A percentile compares a stretch with the other conserved stretches of the same genome.
These are phyloP conservation scores for Poeciliopsis gracilis DNA, from an alignment of 2,797 vertebrate genomes.

Conservation along the genomic window DNA sequence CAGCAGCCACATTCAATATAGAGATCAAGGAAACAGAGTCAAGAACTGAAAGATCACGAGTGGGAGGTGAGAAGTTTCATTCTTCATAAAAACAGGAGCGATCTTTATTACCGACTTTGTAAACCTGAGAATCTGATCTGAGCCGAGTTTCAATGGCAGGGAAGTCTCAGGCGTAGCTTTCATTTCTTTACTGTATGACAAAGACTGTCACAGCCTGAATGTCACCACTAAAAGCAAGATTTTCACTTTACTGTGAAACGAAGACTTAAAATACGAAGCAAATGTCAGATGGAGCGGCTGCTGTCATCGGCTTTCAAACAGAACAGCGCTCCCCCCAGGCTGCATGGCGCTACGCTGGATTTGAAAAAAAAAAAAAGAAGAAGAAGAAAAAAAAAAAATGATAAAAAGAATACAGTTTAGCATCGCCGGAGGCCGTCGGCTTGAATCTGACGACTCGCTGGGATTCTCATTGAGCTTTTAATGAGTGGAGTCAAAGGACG, in stretches of 20 bases:
- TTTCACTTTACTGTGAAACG: slow-evolving; percentile 70
- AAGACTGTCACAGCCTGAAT: slow-evolving; percentile 52
- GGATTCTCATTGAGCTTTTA: slow-evolving; percentile 17
- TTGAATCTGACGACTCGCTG: slow-evolving; percentile 21
- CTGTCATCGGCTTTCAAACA: slow-evolving; percentile 59
- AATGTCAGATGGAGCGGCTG: slow-evolving; percentile 48
- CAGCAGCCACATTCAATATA: slow-evolving; percentile 36
- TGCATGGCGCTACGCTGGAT: slow-evolving; percentile 34
- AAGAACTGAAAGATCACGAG: slow-evolving; percentile 43
- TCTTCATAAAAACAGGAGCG: slow-evolving; percentile 52
- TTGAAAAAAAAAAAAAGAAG: slow-evolving; percentile 14
- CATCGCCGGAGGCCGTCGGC: slow-evolving; percentile 21
- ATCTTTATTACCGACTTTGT: slow-evolving; percentile 32
- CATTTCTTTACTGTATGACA: slow-evolving; percentile 62
- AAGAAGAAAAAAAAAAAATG: neutral
- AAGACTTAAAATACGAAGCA: slow-evolving; percentile 53
- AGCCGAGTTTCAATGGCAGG: slow-evolving; percentile 43
- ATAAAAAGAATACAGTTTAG: slow-evolving; percentile 35
- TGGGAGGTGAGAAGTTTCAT: slow-evolving; percentile 69
- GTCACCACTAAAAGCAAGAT: slow-evolving; percentile 57
- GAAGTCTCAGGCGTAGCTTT: slow-evolving; percentile 50
- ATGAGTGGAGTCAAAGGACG: slow-evolving; percentile 16
- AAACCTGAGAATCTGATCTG: slow-evolving; percentile 8
- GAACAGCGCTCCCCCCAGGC: slow-evolving; percentile 48
- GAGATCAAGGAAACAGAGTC: slow-evolving; percentile 36